Evolutionary conservation across 1,140 invertebrate genomes (phyloP).

Genomic region (Ctenoplectra terminalis): DNA sequence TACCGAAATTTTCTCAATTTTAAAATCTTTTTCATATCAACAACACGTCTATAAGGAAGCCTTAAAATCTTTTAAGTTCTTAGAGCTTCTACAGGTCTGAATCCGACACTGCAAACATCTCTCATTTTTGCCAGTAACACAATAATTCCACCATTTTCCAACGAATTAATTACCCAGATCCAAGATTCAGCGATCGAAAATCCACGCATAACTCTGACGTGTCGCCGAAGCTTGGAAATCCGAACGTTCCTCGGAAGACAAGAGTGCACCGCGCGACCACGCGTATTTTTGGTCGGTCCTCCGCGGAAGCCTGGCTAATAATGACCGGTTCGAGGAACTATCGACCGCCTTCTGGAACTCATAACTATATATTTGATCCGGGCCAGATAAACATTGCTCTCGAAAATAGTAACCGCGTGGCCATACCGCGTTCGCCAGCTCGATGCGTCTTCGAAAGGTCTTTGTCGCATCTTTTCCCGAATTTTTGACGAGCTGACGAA

Average conservation of each 20-base stretch:
- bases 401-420: slow-evolving; percentile 76
- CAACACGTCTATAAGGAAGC: too few relatives aligned
- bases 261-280: slow-evolving; percentile 49
- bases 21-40: too few relatives aligned
- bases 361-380: slow-evolving; percentile 80
- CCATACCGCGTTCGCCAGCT: slow-evolving; percentile 16
- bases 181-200: neutral
- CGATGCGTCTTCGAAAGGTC: slow-evolving; percentile 46
- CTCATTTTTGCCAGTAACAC: too few relatives aligned
- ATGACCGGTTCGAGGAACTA: slow-evolving; percentile 79
- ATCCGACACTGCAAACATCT: too few relatives aligned
- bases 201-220: neutral
- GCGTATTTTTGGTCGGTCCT: slow-evolving; percentile 65
- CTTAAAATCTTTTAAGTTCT: too few relatives aligned
- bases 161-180: neutral
- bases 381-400: slow-evolving; percentile 80
- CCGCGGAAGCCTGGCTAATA: slow-evolving; percentile 67
- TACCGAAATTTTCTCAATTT: too few relatives aligned
- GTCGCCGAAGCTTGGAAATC: neutral
- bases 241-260: slow-evolving; percentile 37
- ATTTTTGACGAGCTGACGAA: neutral
- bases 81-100: too few relatives aligned
- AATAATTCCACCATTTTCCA: too few relatives aligned
- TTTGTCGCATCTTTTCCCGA: neutral
- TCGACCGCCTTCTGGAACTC: slow-evolving; percentile 80